Base-by-base conservation (phyloP, 1,140 invertebrate species). In the Ylistrum balloti region DNA sequence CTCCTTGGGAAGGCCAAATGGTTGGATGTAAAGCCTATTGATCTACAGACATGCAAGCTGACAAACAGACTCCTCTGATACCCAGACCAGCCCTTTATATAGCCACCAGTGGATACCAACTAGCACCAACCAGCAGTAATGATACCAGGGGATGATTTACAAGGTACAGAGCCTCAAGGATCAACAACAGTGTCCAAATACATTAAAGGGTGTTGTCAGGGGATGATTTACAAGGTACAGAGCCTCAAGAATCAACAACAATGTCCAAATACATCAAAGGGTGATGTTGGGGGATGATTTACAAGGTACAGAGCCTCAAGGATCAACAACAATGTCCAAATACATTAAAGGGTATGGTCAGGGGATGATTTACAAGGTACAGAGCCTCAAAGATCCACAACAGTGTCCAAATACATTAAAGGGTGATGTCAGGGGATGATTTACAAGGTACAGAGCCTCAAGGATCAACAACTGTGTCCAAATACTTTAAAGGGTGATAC, bases 291-390 rank as follows among this genome's bases (percentile, higher is more conserved):
- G 56, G 28, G n/a, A 17, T 5, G 28, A 74, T 74, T 74, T 74
- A 74, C 56, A 74, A n/a, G 56, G 56, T 74, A 74, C n/a, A n/a
- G 56, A 74, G n/a, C 56, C 56, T 28, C n/a, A 74, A 74, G 56
- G 20, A 74, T 74, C 56, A 74, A n/a, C 17, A 9, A n/a, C 56
- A 74, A n/a, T 28, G 28, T 28, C 28, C 28, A 74, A 74, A 74
- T 74, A 74, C 22, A 28, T 38, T 38, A n/a, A 48, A 20, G 45
- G 45, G 22, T n/a, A n/a, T 28, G 9, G 56, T 11, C 56, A 74
- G 56, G 56, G 28, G n/a, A 17, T 5, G 28, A 74, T 74, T 74
- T 74, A 74, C 56, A 74, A n/a, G 56, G 56, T 74, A 74, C n/a
- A n/a, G 56, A 74, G n/a, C 56, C 56, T 28, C n/a, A 74, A 74